These are phyloP conservation scores for Lomographa bimaculata DNA, from an alignment of 2,888 invertebrate species.

Conservation along the genomic window DNA sequence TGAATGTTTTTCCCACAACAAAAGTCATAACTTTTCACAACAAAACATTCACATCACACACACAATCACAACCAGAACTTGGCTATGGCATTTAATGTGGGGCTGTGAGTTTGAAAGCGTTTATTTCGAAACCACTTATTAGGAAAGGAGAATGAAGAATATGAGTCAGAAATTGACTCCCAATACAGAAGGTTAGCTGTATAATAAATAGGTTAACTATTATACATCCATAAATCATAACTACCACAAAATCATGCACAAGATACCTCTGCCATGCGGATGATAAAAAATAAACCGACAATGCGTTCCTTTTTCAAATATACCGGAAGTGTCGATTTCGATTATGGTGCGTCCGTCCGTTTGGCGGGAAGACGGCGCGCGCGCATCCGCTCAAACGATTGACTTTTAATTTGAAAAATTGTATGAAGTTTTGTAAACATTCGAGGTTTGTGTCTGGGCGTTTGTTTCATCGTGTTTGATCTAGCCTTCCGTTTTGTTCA, in stretches of 20 bases:
- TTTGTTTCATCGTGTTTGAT: conserved; percentile 15
- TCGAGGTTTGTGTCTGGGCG: conserved; percentile 5
- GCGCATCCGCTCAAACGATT: conserved; percentile 43
- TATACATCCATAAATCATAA: too few relatives aligned
- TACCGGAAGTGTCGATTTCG: conserved; percentile 62
- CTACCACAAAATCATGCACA: not conserved
- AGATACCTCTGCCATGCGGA: conserved; percentile 22
- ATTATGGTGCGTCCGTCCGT: conserved; percentile 55
- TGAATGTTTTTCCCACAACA: too few relatives aligned
- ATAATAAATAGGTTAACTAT: too few relatives aligned
- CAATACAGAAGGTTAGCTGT: too few relatives aligned
- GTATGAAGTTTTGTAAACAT: conserved; percentile 29
- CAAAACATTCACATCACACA: too few relatives aligned
- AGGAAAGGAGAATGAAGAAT: too few relatives aligned
- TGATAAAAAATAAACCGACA: conserved; percentile 46
- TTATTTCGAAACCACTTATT: too few relatives aligned
- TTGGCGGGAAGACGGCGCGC: conserved; percentile 53
- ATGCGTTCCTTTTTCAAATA: conserved; percentile 53
- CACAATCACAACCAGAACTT: too few relatives aligned
- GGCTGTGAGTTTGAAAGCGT: too few relatives aligned
- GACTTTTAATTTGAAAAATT: conserved; percentile 29
- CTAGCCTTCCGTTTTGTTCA: conserved; percentile 6
- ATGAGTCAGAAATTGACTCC: too few relatives aligned
- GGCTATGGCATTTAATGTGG: too few relatives aligned
- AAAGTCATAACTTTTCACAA: too few relatives aligned